A percentile compares a stretch with the other conserved stretches of the same genome.
Evolutionary conservation across 2,797 vertebrate species (phyloP).

Genomic region (Lates japonicus): DNA sequence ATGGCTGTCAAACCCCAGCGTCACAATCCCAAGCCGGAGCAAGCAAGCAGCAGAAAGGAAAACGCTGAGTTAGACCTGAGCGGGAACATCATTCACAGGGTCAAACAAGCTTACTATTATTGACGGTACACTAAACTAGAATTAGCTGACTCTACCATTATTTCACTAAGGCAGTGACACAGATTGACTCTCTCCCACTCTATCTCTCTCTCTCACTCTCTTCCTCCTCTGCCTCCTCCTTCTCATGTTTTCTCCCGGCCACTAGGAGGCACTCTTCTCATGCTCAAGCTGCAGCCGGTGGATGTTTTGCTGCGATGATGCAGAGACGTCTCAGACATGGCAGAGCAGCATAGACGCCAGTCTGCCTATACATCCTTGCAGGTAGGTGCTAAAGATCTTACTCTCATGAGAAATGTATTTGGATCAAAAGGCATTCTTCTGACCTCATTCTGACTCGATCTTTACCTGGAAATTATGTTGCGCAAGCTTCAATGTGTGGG

Average conservation of each 20-base stretch:
- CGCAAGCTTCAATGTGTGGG: background rate
- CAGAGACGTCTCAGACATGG: slow-evolving; percentile 68
- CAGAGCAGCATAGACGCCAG: slow-evolving; percentile 59
- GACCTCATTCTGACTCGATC: slow-evolving; percentile 28
- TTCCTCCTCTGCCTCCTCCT: slow-evolving; percentile 11
- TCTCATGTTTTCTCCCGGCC: slow-evolving; percentile 50
- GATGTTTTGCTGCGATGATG: slow-evolving; percentile 56
- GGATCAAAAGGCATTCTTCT: slow-evolving; percentile 22
- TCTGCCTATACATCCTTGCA: slow-evolving; percentile 59
- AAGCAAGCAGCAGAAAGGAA: slow-evolving; percentile 52
- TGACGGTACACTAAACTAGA: slow-evolving; percentile 74
- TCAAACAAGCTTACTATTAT: slow-evolving; percentile 75
- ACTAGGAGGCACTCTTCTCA: slow-evolving; percentile 89
- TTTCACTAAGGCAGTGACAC: slow-evolving; percentile 70
- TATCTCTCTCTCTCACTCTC: slow-evolving; percentile 20
- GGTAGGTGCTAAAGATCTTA: slow-evolving; percentile 66
- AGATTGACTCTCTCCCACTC: slow-evolving; percentile 65
- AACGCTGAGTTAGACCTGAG: slow-evolving; percentile 64
- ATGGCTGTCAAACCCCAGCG: slow-evolving; percentile 56
- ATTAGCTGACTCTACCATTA: slow-evolving; percentile 78
- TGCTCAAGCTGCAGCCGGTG: slow-evolving; percentile 68
- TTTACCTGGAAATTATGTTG: slow-evolving; percentile 14
- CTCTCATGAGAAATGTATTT: slow-evolving; percentile 48
- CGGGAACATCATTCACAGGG: slow-evolving; percentile 63
- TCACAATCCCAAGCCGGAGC: slow-evolving; percentile 49